Conservation (phyloP, 2,113 vertebrate genomes). For the Tragelaphus imberbis region DNA sequence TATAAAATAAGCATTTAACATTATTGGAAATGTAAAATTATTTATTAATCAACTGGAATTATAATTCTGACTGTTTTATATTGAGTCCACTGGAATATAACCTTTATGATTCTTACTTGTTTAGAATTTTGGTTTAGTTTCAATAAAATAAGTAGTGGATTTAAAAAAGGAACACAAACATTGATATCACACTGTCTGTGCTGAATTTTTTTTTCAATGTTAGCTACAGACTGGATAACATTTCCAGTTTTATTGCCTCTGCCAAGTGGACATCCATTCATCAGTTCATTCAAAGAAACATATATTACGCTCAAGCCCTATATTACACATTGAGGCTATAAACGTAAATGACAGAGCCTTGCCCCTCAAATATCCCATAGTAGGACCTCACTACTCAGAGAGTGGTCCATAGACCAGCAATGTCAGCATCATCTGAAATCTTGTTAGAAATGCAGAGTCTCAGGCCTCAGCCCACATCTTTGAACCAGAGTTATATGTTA, state of each 20-base stretch:
- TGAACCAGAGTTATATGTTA: background rate
- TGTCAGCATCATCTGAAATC: background rate
- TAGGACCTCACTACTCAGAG: background rate
- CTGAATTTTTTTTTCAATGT: background rate
- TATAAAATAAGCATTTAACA: background rate
- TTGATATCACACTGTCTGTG: background rate
- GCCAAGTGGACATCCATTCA: background rate
- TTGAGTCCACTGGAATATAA: background rate
- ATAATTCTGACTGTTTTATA: background rate
- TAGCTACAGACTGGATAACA: background rate
- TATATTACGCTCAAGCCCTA: background rate
- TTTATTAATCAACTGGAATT: background rate
- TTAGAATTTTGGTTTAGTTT: background rate
- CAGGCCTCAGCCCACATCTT: background rate
- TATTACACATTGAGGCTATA: background rate
- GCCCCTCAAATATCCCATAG: accelerated
- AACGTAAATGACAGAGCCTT: background rate
- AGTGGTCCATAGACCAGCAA: too few species aligned
- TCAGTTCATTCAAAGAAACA: background rate
- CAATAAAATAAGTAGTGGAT: background rate
- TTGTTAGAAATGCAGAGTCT: background rate
- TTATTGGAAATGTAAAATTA: background rate
- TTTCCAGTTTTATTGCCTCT: background rate
- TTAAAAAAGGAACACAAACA: background rate
- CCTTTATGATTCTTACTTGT: background rate